A percentile compares a stretch with the other conserved stretches of the same genome.
phyloP scores from a whole-genome alignment of 2,888 invertebrate genomes.

The Euproctis similis region DNA sequence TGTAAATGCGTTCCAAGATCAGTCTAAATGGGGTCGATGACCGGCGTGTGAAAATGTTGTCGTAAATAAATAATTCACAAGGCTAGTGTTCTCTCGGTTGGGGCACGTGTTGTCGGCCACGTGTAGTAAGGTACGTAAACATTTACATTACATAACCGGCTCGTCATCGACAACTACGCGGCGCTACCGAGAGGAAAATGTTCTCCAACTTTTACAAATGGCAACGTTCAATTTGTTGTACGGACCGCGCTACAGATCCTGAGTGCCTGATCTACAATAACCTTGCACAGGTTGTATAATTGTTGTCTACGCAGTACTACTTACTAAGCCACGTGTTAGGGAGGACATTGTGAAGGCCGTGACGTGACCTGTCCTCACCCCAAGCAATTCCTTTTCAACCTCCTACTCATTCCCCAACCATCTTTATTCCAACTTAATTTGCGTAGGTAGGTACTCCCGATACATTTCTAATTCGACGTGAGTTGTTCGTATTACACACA shows the following conservation, averaged over 20 bases:
- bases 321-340: constrained; percentile 31
- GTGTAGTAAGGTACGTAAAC: constrained; percentile 73
- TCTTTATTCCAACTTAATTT: constrained; percentile 31
- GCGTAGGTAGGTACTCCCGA: no score
- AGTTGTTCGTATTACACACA: no score
- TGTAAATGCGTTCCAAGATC: constrained; percentile 70
- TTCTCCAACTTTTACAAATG: constrained; percentile 45
- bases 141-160: constrained; percentile 74
- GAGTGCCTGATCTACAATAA: no score
- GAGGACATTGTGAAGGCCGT: constrained; percentile 31
- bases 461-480: no score
- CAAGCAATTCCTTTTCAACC: no score
- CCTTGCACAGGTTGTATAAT: no score
- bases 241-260: no score
- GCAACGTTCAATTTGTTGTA: constrained; percentile 27
- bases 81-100: constrained; percentile 72
- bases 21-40: constrained; percentile 68
- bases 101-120: constrained; percentile 68
- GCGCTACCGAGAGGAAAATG: constrained; percentile 63
- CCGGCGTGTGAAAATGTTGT: constrained; percentile 76
- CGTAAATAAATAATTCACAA: constrained; percentile 77
- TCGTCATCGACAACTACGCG: constrained; percentile 62
- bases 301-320: neutral
- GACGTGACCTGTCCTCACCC: constrained; percentile 27
- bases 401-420: constrained; percentile 29